Evolutionary conservation across 2,113 vertebrate species (phyloP).

Genomic region (Anseranas semipalmata): DNA sequence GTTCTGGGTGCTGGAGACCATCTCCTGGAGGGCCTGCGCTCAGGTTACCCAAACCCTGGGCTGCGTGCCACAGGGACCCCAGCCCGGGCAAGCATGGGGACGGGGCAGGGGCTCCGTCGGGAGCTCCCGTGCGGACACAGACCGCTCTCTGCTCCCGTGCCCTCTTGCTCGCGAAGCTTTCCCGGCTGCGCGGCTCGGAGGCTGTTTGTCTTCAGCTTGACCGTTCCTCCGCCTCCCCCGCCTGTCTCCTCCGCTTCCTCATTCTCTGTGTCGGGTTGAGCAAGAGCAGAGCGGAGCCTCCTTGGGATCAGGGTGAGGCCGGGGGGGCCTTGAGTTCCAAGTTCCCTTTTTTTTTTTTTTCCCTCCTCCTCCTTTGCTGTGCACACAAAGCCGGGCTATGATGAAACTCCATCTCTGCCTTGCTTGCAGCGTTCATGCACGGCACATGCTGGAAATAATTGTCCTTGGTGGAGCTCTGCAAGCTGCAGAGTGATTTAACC

Average conservation of each 20-base stretch:
- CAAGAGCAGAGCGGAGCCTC: constrained; percentile 62
- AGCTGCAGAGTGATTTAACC: constrained; percentile 27
- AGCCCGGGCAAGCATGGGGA: background rate
- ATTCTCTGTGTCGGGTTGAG: constrained; percentile 64
- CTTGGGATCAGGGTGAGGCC: constrained; percentile 57
- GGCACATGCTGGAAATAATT: constrained; percentile 66
- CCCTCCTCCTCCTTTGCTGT: background rate
- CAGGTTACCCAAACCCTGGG: background rate
- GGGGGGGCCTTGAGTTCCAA: constrained; percentile 30
- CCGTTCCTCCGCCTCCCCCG: constrained; percentile 47
- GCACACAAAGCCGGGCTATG: constrained; percentile 35
- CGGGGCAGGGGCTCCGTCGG: too few relatives aligned
- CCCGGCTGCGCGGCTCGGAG: background rate
- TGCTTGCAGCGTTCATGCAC: constrained; percentile 47
- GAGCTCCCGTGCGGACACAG: background rate
- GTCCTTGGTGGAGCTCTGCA: constrained; percentile 59
- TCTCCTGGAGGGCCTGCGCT: background rate
- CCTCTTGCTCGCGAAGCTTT: background rate
- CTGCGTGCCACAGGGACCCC: background rate
- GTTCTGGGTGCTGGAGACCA: background rate
- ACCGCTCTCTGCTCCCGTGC: background rate
- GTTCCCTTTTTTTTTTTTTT: constrained; percentile 4
- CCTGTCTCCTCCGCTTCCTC: constrained; percentile 70
- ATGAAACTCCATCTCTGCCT: constrained; percentile 48
- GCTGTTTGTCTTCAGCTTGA: constrained; percentile 60